Percentiles rank a stretch among this genome's conserved stretches.
Conservation (phyloP, 2,888 invertebrate genomes). For the Agrochola litura region DNA sequence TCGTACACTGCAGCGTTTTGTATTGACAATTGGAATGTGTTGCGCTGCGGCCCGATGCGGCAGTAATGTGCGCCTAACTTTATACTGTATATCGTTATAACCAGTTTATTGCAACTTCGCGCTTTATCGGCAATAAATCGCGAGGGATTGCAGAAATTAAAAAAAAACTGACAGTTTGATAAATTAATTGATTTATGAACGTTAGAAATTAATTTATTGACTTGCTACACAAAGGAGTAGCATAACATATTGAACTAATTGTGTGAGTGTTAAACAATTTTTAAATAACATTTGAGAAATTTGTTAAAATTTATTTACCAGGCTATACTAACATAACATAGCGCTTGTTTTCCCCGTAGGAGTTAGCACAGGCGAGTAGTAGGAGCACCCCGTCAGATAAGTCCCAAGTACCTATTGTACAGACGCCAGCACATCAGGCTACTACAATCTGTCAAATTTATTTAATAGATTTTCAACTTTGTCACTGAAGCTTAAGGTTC, state of each 20-base stretch:
- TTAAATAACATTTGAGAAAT: not conserved
- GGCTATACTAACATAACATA: not conserved
- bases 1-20: not conserved
- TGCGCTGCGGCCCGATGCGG: not conserved
- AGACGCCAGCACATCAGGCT: no score
- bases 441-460: no score
- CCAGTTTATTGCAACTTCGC: slow-evolving; percentile 48
- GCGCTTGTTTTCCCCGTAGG: not conserved
- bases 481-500: no score
- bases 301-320: not conserved
- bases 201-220: not conserved
- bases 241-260: not conserved
- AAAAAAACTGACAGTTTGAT: slow-evolving; percentile 17
- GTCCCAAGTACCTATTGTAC: no score
- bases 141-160: slow-evolving; percentile 20
- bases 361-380: not conserved
- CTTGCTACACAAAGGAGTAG: slow-evolving; percentile 7
- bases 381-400: not conserved
- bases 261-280: not conserved
- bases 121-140: slow-evolving; percentile 44
- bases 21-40: not conserved
- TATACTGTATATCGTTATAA: slow-evolving; percentile 16
- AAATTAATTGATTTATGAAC: slow-evolving; percentile 26
- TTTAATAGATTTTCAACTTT: no score
- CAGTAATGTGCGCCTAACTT: not conserved